Base-by-base conservation (phyloP, 2,797 vertebrate genomes). In the Gouania willdenowi region DNA sequence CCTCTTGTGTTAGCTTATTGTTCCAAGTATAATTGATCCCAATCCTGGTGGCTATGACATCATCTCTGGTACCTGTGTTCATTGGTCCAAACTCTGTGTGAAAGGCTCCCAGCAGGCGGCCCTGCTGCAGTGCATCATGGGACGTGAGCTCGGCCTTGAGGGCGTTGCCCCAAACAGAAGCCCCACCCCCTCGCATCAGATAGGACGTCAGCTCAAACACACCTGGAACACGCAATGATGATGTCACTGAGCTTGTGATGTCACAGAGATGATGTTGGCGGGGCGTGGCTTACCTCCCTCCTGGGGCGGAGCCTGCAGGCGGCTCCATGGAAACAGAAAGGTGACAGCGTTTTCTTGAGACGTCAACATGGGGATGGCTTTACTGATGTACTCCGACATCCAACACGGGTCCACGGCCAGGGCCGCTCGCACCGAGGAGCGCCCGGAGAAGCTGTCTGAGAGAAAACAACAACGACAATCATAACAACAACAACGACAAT, bases 251-350 rank as follows among this genome's bases (percentile, higher is more conserved):
- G 1, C 2, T 5, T 0, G 2, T 30, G 33, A 34, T 13, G 25
- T 35, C 18, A 18, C 1, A 6, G 5, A 15, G 1, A 13, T 1
- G 2, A 10, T 25, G 7, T 11, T 26, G n/a, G 17, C 35, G 27
- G 19, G 37, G 60, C 2, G n/a, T 44, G 18, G 37, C 63, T 62
- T 66, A 90, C 87, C 82, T 57, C 94, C 93, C 46, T 92, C 84
- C 48, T 90, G 90, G 7, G 86, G 83, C 10, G 93, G 89, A 8
- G 26, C 82, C 52, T 83, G 68, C 27, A 96, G 62, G 5, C 75
- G 81, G 66, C 90, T 91, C 96, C 95, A 98, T 0, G 95, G 95
- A 17, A 97, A 87, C 53, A 94, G 63, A 42, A 94, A 94, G 14
- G 81, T 71, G 47, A 95, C 84, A 64, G 95, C 92, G 44, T 85